Conservation (phyloP, 2,888 invertebrate genomes). For the Diplolepis rosae region DNA sequence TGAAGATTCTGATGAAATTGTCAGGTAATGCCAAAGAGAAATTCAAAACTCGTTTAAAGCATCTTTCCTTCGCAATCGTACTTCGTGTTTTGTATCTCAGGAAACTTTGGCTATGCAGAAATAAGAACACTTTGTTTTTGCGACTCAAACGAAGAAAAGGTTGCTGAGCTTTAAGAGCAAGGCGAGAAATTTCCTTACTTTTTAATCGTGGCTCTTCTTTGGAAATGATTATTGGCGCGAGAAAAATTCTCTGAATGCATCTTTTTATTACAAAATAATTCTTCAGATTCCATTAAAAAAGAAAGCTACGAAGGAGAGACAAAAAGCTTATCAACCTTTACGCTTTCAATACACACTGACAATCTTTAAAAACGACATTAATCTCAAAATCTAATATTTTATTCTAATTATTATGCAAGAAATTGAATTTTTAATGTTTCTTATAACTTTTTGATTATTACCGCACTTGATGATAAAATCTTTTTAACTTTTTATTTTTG, state of each 20-base stretch:
- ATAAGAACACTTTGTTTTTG: constrained; percentile 38
- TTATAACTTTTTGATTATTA: too few species aligned
- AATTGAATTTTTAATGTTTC: constrained; percentile 1
- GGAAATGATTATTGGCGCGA: background rate
- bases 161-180: background rate
- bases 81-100: constrained; percentile 40
- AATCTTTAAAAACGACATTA: constrained; percentile 27
- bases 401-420: background rate
- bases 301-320: background rate
- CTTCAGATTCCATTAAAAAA: background rate
- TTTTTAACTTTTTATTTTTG: background rate
- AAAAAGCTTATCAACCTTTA: constrained; percentile 8
- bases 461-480: too few species aligned
- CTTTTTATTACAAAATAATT: background rate
- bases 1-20: constrained; percentile 37
- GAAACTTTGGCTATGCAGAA: constrained; percentile 35
- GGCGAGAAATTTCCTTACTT: background rate
- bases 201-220: background rate
- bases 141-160: constrained; percentile 2
- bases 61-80: constrained; percentile 38
- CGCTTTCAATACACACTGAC: constrained; percentile 16
- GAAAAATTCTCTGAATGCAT: constrained; percentile 10
- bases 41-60: constrained; percentile 43
- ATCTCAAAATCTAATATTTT: constrained; percentile 10
- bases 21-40: constrained; percentile 49